Evolutionary conservation across 2,113 vertebrate species (phyloP).

Genomic region (Prochilodus magdalenae): DNA sequence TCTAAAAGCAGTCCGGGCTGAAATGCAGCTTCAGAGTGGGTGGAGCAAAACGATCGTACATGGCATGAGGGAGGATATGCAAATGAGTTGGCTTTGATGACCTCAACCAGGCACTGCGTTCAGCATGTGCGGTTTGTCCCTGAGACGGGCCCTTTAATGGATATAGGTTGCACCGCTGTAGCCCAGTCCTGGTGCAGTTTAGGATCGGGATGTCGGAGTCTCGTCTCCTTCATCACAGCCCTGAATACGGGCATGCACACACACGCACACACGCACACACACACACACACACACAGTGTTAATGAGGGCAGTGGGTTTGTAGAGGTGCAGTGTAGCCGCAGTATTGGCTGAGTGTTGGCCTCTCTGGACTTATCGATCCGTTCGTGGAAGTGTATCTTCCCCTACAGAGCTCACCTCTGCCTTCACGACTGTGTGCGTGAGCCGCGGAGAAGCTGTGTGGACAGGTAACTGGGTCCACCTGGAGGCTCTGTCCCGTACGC

Average conservation of each 20-base stretch:
- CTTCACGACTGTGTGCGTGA: neutral
- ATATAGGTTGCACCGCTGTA: neutral
- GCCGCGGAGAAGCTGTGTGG: neutral
- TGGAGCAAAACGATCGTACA: too few relatives aligned
- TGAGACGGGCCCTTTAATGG: neutral
- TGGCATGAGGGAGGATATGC: too few relatives aligned
- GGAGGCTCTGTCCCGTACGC: neutral
- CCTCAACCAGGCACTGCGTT: too few relatives aligned
- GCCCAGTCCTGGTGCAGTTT: neutral
- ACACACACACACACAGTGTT: neutral
- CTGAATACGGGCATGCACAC: neutral
- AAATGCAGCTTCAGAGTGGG: too few relatives aligned
- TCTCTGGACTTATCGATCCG: neutral
- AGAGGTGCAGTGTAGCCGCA: neutral
- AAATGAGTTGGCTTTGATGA: too few relatives aligned
- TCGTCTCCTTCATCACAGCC: neutral
- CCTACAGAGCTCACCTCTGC: neutral
- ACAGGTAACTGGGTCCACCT: neutral
- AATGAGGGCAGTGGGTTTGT: neutral
- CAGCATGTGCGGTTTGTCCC: too few relatives aligned
- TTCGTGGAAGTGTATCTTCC: neutral
- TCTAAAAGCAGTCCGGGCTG: too few relatives aligned
- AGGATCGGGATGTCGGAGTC: too few relatives aligned
- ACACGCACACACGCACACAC: neutral
- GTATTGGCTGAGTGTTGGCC: conserved; percentile 1